Percentiles rank a stretch among this genome's conserved stretches.
Conservation (phyloP, 2,797 vertebrate species). For the Crocodylus rhombifer region DNA sequence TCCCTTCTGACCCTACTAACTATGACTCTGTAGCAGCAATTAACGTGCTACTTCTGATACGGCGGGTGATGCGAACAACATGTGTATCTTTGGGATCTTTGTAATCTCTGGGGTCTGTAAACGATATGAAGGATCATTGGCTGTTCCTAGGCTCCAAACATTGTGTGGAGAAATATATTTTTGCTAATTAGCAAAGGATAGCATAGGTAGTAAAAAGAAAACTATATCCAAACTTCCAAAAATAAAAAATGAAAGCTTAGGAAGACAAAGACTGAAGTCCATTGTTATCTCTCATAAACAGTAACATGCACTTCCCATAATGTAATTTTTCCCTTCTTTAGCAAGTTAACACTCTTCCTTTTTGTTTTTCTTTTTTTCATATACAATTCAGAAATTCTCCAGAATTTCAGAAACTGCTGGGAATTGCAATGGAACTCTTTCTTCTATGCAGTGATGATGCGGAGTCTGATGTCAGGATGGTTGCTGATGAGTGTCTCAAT, state of each 20-base stretch:
- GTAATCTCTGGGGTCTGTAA: neutral
- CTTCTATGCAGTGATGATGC: slow-evolving; percentile 95
- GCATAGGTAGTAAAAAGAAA: neutral
- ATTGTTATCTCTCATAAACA: neutral
- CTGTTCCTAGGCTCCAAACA: neutral
- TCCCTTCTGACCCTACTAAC: no score
- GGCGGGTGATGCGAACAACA: neutral
- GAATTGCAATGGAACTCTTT: slow-evolving; percentile 99
- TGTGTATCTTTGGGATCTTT: neutral
- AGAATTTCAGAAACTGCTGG: slow-evolving; percentile 97
- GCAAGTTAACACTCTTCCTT: neutral
- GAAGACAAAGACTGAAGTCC: neutral
- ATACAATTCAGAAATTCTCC: slow-evolving; percentile 90
- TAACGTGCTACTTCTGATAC: neutral
- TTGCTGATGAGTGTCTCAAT: slow-evolving; percentile 98
- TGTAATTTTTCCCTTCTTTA: no score
- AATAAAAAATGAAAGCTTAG: neutral
- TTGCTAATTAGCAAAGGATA: neutral
- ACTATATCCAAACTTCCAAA: neutral
- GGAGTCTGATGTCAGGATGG: slow-evolving; percentile 98
- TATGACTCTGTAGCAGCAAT: neutral
- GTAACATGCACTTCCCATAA: neutral
- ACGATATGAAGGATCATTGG: neutral
- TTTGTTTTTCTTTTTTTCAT: neutral
- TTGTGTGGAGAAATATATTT: neutral